Base-by-base conservation (phyloP, 2,888 invertebrate species). In the Tenthredo amoena region DNA sequence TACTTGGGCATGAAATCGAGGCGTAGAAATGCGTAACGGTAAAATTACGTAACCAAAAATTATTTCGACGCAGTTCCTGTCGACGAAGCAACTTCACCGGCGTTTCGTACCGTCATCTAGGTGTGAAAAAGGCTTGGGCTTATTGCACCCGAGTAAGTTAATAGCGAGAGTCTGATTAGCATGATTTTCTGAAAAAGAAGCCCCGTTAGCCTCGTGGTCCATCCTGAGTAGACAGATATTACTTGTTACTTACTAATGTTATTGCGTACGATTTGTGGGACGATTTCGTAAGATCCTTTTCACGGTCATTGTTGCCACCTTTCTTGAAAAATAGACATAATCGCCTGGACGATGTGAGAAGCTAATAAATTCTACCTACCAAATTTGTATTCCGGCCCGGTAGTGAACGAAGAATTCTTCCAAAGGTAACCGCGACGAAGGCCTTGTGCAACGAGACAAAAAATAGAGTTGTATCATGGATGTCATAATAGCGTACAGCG, bases 381-480 rank as follows among this genome's bases (percentile, higher is more conserved):
- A 37, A 86, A 85, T 86, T 85, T 85, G 86, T 86, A 86, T 86
- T 85, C 86, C 82, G 50, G 10, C 47, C 85, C 58, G 76, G 21
- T 9, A 65, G 55, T 72, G 58, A 34, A 72, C 72, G 68, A 55
- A 50, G 71, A 81, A 85, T 85, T 71, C 58, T 81, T 58, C 37
- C 55, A 85, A 79, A 79, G 85, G 85, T 79, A 34, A 79, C 79
- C 68, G 81, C 81, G 65, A 10, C 55, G 55, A 26, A 37, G 74
- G 18, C 55, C 81, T 86, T 86, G 81, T 85, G 86, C 85, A 86
- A 86, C 65, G 81, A 68, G n/a, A 62, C 26, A 76, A 85, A 76
- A 84, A 84, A 72, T 40, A 37, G 37, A 50, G 55, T 55, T 58
- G 81, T 55, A 68, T 79, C 71, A n/a, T 47, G 21, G 68, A 82